These are phyloP conservation scores for Amblyjoppa fuscipennis DNA, from an alignment of 2,888 invertebrate species.

Conservation along the genomic window DNA sequence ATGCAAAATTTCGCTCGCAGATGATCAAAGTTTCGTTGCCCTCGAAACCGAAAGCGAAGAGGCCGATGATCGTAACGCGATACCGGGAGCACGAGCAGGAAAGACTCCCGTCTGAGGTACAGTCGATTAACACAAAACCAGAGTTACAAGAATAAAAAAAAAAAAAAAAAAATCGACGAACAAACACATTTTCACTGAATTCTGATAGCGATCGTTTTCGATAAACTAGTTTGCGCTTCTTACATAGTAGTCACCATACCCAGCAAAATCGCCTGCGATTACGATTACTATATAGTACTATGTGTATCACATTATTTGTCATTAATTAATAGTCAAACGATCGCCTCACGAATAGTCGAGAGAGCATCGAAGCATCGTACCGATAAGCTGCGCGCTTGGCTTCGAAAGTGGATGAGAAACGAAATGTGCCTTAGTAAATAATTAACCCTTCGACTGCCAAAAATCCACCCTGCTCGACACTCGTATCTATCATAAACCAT, in stretches of 20 bases:
- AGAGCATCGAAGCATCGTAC: slow-evolving; percentile 45
- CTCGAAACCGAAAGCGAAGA: slow-evolving; percentile 74
- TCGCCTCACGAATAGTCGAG: slow-evolving; percentile 27
- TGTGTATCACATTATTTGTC: not conserved
- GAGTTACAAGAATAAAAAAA: slow-evolving; percentile 18
- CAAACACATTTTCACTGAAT: not conserved
- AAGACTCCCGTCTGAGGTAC: slow-evolving; percentile 78
- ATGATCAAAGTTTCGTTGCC: slow-evolving; percentile 77
- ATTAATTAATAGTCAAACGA: slow-evolving; percentile 18
- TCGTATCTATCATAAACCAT: too few relatives aligned
- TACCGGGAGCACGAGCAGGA: slow-evolving; percentile 75
- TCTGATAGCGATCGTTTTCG: slow-evolving; percentile 4
- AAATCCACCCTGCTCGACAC: too few relatives aligned
- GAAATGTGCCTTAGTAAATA: too few relatives aligned
- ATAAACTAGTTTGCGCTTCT: slow-evolving; percentile 47
- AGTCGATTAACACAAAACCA: slow-evolving; percentile 63
- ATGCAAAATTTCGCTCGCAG: slow-evolving; percentile 76
- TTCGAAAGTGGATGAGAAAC: slow-evolving; percentile 18
- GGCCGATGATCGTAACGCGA: slow-evolving; percentile 75
- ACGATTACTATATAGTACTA: not conserved
- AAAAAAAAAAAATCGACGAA: slow-evolving; percentile 38
- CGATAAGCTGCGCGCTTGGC: slow-evolving; percentile 38
- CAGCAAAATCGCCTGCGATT: slow-evolving; percentile 23
- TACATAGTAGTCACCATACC: slow-evolving; percentile 38
- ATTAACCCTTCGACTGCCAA: too few relatives aligned